A percentile compares a stretch with the other conserved stretches of the same genome.
Conservation (phyloP, 2,888 invertebrate species). For the Caenorhabditis angaria region DNA sequence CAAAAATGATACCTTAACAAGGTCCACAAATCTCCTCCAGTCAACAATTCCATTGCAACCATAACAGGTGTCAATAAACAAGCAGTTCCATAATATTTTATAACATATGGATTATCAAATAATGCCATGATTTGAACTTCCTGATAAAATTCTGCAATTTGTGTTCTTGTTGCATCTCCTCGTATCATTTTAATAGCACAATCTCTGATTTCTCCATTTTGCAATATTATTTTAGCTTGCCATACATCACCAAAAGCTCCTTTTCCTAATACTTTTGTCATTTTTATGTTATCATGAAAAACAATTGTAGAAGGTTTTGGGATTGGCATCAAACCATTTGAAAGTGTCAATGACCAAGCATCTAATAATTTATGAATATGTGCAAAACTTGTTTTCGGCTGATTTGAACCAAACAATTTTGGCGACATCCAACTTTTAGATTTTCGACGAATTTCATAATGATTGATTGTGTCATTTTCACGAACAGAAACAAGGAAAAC, state of each 20-base stretch:
- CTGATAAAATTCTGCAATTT: background rate
- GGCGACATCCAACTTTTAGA: background rate
- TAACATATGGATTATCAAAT: background rate
- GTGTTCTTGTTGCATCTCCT: background rate
- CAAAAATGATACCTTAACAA: background rate
- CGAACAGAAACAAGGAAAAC: background rate
- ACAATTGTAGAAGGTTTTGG: background rate
- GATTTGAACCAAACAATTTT: background rate
- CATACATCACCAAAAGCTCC: constrained; percentile 7
- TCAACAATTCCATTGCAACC: constrained; percentile 3
- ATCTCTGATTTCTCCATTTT: background rate
- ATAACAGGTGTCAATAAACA: background rate
- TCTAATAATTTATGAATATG: background rate
- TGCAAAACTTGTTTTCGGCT: background rate
- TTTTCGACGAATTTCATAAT: background rate
- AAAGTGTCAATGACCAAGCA: background rate
- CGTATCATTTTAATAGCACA: background rate
- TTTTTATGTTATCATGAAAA: background rate
- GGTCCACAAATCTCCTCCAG: background rate
- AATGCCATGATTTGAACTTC: background rate
- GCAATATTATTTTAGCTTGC: background rate
- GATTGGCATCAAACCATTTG: background rate
- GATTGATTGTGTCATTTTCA: background rate
- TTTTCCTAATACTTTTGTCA: background rate
- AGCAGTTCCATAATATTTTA: constrained; percentile 4